A percentile compares a stretch with the other conserved stretches of the same genome.
Evolutionary conservation across 2,797 vertebrate genomes (phyloP).

Genomic region (Sandelia bainsii): DNA sequence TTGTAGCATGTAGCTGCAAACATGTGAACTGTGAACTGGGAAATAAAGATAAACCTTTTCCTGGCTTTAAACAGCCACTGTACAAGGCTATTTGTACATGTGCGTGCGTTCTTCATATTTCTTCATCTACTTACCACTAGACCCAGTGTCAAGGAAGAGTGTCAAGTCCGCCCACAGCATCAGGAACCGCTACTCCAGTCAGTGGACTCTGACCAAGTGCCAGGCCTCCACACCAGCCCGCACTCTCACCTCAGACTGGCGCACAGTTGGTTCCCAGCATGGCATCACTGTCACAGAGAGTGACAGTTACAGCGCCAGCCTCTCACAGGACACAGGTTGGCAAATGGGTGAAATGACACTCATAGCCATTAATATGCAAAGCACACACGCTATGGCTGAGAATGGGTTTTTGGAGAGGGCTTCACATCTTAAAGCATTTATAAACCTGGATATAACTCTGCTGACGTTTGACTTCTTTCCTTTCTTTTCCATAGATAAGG

Average conservation of each 20-base stretch:
- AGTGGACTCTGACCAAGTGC: conserved; percentile 99
- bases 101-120: conserved; percentile 1
- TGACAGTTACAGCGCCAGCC: conserved; percentile 98
- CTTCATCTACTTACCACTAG: conserved; percentile 71
- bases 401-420: conserved; percentile 8
- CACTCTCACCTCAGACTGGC: conserved; percentile 97
- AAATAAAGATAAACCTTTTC: neutral
- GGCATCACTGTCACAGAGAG: conserved; percentile 98
- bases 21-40: too few species aligned
- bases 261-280: conserved; percentile 96
- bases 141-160: conserved; percentile 96
- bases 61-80: neutral
- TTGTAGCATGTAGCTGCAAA: neutral
- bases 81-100: neutral
- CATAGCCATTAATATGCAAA: conserved; percentile 41
- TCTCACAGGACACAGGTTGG: conserved; percentile 97
- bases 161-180: conserved; percentile 97
- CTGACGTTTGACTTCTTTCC: neutral
- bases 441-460: conserved; percentile 1
- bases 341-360: conserved; percentile 45
- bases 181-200: conserved; percentile 97
- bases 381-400: conserved; percentile 6
- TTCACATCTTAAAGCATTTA: neutral
- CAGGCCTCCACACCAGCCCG: conserved; percentile 96
- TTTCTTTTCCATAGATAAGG: conserved; percentile 88